Evolutionary conservation across 2,888 invertebrate genomes (phyloP).

Genomic region (Pristionchus mayeri): DNA sequence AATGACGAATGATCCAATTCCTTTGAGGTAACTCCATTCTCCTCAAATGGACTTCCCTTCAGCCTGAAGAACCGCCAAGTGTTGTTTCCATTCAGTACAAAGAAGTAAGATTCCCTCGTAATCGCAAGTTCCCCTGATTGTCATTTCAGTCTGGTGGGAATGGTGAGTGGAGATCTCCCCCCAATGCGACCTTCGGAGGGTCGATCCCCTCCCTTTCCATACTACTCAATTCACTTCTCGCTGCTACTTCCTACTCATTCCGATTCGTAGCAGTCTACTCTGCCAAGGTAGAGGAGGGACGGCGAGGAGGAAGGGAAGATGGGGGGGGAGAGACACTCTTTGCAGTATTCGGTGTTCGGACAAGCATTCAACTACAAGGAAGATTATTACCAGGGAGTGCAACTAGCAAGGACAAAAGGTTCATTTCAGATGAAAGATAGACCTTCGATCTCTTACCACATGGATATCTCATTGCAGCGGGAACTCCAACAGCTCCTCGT

Average conservation of each 20-base stretch:
- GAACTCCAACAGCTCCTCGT: slow-evolving; percentile 71
- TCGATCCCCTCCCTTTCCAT: slow-evolving; percentile 40
- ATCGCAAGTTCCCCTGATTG: too few species aligned
- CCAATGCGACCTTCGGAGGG: slow-evolving; percentile 70
- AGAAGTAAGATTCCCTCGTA: slow-evolving; percentile 54
- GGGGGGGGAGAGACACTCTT: background rate
- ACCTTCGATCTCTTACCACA: background rate
- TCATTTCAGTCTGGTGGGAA: slow-evolving; percentile 62
- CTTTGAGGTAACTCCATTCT: slow-evolving; percentile 61
- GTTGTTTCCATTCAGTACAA: slow-evolving; percentile 70
- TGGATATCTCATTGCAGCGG: slow-evolving; percentile 63
- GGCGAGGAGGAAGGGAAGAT: background rate
- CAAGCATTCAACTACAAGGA: slow-evolving; percentile 64
- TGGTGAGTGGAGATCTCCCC: slow-evolving; percentile 67
- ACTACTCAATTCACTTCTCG: slow-evolving; percentile 55
- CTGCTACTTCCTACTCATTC: slow-evolving; percentile 74
- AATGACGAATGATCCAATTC: background rate
- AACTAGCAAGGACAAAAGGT: slow-evolving; percentile 73
- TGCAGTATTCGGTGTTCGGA: slow-evolving; percentile 56
- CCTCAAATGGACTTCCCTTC: slow-evolving; percentile 71
- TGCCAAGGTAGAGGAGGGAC: slow-evolving; percentile 46
- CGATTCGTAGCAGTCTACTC: slow-evolving; percentile 72
- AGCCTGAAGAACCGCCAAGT: slow-evolving; percentile 67
- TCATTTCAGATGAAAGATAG: background rate
- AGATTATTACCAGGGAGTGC: slow-evolving; percentile 68